Percentiles rank a stretch among this genome's conserved stretches.
These are phyloP conservation scores for Pollachius pollachius DNA, from an alignment of 2,113 vertebrate species.

Conservation along the genomic window DNA sequence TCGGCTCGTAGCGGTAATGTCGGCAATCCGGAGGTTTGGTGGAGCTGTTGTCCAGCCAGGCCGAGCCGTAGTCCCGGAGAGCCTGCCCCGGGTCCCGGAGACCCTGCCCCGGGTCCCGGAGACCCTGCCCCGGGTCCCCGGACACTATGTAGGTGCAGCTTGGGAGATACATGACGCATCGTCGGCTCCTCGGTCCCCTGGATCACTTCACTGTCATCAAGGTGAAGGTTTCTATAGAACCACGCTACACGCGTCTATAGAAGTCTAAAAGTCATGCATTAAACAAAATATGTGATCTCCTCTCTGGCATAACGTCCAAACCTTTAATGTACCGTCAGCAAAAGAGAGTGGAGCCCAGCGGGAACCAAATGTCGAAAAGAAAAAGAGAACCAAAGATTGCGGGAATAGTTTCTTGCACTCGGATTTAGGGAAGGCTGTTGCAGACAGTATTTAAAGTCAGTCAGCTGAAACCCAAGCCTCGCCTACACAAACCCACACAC, in stretches of 20 bases:
- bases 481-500: slow-evolving; percentile 16
- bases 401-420: no score
- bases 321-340: no score
- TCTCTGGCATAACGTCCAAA: no score
- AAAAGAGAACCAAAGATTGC: no score
- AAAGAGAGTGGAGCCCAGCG: no score
- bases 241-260: slow-evolving; percentile 8
- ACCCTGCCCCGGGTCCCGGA: background rate
- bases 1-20: slow-evolving; percentile 21
- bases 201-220: no score
- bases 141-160: slow-evolving; percentile 91
- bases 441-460: slow-evolving; percentile 21
- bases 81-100: background rate
- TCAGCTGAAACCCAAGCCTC: slow-evolving; percentile 27
- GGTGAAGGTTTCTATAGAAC: background rate
- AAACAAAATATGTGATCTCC: no score
- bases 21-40: slow-evolving; percentile 22
- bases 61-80: background rate
- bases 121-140: background rate
- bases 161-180: slow-evolving; percentile 87
- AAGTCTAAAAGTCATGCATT: no score
- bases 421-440: no score
- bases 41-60: slow-evolving; percentile 9
- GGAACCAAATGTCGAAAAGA: no score
- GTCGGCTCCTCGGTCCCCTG: background rate